Evolutionary conservation across 2,888 invertebrate species (phyloP), one percentile per base, ranked within the genome.

Genomic region (Ceratothoa steindachneri): DNA sequence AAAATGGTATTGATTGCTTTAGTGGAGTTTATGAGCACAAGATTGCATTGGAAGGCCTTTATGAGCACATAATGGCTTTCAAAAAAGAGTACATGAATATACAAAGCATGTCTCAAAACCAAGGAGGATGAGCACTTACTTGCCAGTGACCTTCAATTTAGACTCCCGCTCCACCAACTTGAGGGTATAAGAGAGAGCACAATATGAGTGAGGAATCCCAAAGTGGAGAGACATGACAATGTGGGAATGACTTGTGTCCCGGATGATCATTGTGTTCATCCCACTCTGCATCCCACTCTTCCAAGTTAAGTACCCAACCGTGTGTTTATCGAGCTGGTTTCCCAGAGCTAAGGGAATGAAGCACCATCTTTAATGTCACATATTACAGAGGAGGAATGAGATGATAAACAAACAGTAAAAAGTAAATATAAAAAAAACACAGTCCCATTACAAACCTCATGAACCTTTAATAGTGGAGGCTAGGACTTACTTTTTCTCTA

Each of bases 271-370:
- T 0, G 92, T 89, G 0, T 92, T 90, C 60, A 86, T 84, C 22
- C 84, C 75, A 3, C 75, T 75, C 69, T 75, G 73, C 75, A 81
- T 81, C 15, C 88, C 91, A 0, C 88, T 88, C 82, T 93, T 90
- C 83, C 93, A 94, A 0, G 93, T 92, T 51, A 97, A 85, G 82
- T 95, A 93, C 5, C 96, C 96, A 71, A 94, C 90, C 0, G 94
- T 91, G 82, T 93, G 90, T 73, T 91, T 91, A 82, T 95, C 93
- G 77, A 97, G 85, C 84, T 95, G 95, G 82, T 91, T 89, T 0
- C 92, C 94, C 82, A 95, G 84, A 4, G 92, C 91, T 91, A 83
- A 84, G 85, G 5, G 41, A 9, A 41, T n/a, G n/a, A n/a, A n/a
- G n/a, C n/a, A n/a, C n/a, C n/a, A n/a, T n/a, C n/a, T n/a, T n/a